Percentiles rank a stretch among this genome's conserved stretches.
Conservation (phyloP, 2,888 invertebrate species). For the Uropetala carovei region DNA sequence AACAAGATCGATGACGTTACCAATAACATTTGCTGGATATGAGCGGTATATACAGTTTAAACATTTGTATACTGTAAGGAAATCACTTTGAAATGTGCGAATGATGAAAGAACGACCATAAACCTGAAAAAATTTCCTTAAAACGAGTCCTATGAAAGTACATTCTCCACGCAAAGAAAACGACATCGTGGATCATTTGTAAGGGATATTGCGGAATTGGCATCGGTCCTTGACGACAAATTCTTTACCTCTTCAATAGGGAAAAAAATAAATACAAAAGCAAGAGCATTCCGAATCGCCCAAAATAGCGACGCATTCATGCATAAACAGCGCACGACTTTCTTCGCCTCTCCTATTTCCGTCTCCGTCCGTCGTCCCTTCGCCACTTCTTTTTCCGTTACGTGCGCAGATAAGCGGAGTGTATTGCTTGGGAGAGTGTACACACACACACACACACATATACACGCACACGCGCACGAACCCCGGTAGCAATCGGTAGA, state of each 20-base stretch:
- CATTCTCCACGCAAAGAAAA: too few species aligned
- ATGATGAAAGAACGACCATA: too few species aligned
- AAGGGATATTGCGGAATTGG: background rate
- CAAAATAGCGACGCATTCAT: background rate
- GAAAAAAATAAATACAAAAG: background rate
- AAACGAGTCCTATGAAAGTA: too few species aligned
- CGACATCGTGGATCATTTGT: too few species aligned
- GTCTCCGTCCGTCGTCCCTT: background rate
- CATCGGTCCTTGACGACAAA: background rate
- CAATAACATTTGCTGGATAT: too few species aligned
- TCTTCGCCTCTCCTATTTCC: background rate
- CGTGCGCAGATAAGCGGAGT: background rate
- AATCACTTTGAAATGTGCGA: too few species aligned
- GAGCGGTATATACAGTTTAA: too few species aligned
- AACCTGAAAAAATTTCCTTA: too few species aligned
- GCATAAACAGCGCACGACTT: background rate
- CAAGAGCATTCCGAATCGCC: too few species aligned
- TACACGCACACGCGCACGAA: background rate
- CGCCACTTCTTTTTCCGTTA: conserved; percentile 4
- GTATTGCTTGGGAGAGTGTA: background rate
- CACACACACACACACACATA: background rate
- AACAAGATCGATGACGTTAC: too few species aligned
- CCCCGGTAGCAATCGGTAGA: background rate
- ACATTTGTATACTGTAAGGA: too few species aligned
- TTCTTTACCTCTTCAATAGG: background rate